Percentiles rank a stretch among this genome's conserved stretches.
Evolutionary conservation across 2,888 invertebrate genomes (phyloP).

Genomic region (Gari tellinella): DNA sequence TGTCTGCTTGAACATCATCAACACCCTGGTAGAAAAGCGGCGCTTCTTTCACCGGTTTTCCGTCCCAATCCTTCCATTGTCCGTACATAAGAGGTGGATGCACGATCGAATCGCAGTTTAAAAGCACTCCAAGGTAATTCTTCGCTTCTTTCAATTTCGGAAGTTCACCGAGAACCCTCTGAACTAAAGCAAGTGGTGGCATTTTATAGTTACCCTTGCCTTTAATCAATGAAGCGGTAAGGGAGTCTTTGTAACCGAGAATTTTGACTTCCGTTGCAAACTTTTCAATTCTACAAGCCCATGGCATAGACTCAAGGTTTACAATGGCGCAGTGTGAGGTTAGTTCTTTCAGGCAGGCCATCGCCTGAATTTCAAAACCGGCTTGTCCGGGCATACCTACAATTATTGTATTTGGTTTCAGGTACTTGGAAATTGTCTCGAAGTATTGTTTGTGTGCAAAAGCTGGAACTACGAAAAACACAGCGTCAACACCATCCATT

Average conservation of each 20-base stretch:
- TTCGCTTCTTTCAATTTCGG: slow-evolving; percentile 62
- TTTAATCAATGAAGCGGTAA: slow-evolving; percentile 62
- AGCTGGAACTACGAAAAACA: slow-evolving; percentile 77
- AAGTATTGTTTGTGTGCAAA: slow-evolving; percentile 77
- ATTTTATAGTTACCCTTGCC: slow-evolving; percentile 56
- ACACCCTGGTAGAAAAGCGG: slow-evolving; percentile 78
- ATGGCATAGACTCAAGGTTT: slow-evolving; percentile 72
- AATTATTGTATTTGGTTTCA: slow-evolving; percentile 69
- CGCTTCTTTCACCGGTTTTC: slow-evolving; percentile 61
- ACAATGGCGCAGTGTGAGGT: slow-evolving; percentile 61
- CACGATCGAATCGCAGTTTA: slow-evolving; percentile 72
- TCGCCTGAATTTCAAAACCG: slow-evolving; percentile 74
- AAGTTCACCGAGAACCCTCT: slow-evolving; percentile 63
- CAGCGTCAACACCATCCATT: slow-evolving; percentile 66
- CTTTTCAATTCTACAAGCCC: slow-evolving; percentile 74
- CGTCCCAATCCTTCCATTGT: slow-evolving; percentile 73
- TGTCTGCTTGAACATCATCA: slow-evolving; percentile 62
- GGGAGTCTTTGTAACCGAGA: slow-evolving; percentile 68
- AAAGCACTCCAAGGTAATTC: slow-evolving; percentile 71
- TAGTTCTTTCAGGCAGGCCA: slow-evolving; percentile 60
- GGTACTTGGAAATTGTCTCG: slow-evolving; percentile 61
- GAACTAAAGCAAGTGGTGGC: slow-evolving; percentile 58
- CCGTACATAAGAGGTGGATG: slow-evolving; percentile 77
- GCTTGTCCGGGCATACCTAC: slow-evolving; percentile 77
- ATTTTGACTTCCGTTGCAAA: slow-evolving; percentile 69